Conservation (phyloP, 2,888 invertebrate species). For the Ethmia dodecea region DNA sequence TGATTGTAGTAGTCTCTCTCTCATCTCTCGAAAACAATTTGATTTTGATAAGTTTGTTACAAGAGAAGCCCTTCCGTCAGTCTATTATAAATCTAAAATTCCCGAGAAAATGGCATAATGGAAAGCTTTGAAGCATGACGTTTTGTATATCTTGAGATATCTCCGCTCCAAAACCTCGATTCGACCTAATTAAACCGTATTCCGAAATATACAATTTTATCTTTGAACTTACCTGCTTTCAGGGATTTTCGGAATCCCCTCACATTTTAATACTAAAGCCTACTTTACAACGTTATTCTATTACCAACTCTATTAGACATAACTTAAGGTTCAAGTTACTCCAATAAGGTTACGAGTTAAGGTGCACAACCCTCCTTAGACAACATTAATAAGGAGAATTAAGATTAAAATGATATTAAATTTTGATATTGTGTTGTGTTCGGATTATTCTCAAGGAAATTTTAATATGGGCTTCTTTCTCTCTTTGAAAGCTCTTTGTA, state of each 20-base stretch:
- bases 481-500: constrained; percentile 36
- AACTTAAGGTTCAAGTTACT: constrained; percentile 24
- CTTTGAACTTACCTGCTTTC: constrained; percentile 71
- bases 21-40: no score
- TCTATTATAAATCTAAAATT: no score
- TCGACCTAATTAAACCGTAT: constrained; percentile 62
- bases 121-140: no score
- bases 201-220: constrained; percentile 57
- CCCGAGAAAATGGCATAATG: no score
- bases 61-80: no score
- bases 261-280: constrained; percentile 28
- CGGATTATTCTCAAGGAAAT: constrained; percentile 71
- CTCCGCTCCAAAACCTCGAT: constrained; percentile 46
- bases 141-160: no score
- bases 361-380: constrained; percentile 57
- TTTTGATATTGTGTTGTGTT: constrained; percentile 76
- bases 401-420: constrained; percentile 78
- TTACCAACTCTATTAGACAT: constrained; percentile 7
- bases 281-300: constrained; percentile 11
- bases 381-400: constrained; percentile 73
- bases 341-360: constrained; percentile 18
- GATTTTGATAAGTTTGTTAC: no score
- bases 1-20: no score
- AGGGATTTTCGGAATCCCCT: constrained; percentile 36
- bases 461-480: constrained; percentile 60